Evolutionary conservation across 1,140 invertebrate species (phyloP).

Genomic region (Drosophila lowei): DNA sequence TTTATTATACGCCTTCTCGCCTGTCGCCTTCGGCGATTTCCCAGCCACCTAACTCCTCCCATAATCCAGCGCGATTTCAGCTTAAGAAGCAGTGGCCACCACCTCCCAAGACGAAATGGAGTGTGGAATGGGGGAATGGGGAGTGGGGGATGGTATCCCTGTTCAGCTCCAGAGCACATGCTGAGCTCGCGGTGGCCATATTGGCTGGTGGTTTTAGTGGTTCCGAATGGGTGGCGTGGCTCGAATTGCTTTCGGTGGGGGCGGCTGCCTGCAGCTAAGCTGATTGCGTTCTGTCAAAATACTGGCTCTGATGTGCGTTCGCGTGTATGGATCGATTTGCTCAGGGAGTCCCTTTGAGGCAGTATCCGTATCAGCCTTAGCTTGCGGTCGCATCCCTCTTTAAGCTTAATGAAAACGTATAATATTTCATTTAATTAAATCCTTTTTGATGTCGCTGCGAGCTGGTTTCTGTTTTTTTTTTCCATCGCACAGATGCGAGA

Average conservation of each 20-base stretch:
- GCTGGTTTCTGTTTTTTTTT: conserved; percentile 4
- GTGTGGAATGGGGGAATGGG: not conserved
- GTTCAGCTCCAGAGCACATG: conserved; percentile 51
- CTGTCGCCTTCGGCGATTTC: conserved; percentile 47
- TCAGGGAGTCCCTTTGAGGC: conserved; percentile 53
- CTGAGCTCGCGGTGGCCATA: conserved; percentile 32
- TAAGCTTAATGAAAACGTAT: conserved; percentile 61
- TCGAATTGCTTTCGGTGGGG: not conserved
- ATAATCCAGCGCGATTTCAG: no score
- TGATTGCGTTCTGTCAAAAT: conserved; percentile 74
- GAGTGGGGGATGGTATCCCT: conserved; percentile 14
- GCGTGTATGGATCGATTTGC: conserved; percentile 64
- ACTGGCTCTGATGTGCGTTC: conserved; percentile 35
- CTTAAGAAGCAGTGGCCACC: conserved; percentile 8
- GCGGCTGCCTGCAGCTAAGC: conserved; percentile 68
- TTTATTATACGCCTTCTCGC: conserved; percentile 67
- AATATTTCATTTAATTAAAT: conserved; percentile 72
- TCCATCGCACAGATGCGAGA: not conserved
- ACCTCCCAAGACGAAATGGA: not conserved
- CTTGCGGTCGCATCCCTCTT: conserved; percentile 31
- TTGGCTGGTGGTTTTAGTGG: conserved; percentile 47
- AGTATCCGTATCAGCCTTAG: conserved; percentile 16
- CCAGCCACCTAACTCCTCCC: not conserved
- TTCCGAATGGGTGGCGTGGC: conserved; percentile 30
- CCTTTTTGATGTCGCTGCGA: conserved; percentile 62